Conservation (phyloP, 2,888 invertebrate species). For the Nephrotoma flavescens region DNA sequence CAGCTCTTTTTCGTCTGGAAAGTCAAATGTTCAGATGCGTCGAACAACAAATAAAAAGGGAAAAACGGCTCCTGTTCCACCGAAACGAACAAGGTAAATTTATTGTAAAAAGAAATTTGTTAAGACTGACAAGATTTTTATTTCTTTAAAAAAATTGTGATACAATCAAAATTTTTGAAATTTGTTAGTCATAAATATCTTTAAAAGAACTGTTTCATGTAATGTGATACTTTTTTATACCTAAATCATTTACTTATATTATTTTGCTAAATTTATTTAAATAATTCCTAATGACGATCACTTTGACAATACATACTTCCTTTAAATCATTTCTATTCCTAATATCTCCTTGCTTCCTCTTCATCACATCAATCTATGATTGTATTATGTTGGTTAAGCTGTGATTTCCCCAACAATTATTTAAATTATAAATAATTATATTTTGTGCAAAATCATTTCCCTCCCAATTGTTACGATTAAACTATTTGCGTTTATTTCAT, state of each 20-base stretch:
- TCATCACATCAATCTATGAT: not conserved
- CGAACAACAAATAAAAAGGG: conserved; percentile 77
- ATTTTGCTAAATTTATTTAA: not conserved
- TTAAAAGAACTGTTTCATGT: not conserved
- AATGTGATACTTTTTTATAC: not conserved
- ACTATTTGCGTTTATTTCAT: not conserved
- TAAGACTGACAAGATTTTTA: not conserved
- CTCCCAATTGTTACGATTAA: not conserved
- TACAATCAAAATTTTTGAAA: conserved; percentile 3
- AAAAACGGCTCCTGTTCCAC: conserved; percentile 89
- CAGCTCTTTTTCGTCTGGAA: conserved; percentile 44
- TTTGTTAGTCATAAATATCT: not conserved
- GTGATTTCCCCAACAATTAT: not conserved
- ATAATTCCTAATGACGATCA: not conserved
- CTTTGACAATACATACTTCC: not conserved
- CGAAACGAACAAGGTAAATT: conserved; percentile 77
- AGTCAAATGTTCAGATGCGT: conserved; percentile 66
- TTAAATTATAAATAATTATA: not conserved
- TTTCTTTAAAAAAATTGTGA: conserved; percentile 18
- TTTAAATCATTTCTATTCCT: not conserved
- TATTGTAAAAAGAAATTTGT: not conserved
- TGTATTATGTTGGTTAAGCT: not conserved
- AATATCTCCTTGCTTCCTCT: not conserved
- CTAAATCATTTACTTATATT: not conserved
- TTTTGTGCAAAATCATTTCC: not conserved